These are phyloP conservation scores for Sibirionetta formosa DNA, from an alignment of 2,797 vertebrate species.

Conservation along the genomic window DNA sequence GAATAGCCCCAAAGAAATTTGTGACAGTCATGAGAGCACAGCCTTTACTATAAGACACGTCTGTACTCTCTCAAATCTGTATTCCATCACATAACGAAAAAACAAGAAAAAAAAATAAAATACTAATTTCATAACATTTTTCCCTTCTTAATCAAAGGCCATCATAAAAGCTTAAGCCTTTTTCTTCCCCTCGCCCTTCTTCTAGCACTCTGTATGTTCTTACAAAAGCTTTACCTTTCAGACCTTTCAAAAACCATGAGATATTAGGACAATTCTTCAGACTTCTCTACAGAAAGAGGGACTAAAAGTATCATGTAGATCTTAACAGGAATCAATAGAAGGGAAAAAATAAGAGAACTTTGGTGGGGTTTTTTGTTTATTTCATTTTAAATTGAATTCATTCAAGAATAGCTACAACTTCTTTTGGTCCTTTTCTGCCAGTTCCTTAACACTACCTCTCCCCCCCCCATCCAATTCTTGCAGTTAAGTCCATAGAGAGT, in stretches of 20 bases:
- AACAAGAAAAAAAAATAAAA: not conserved
- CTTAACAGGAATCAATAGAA: not conserved
- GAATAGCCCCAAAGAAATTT: not conserved
- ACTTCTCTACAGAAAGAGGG: not conserved
- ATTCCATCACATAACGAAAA: not conserved
- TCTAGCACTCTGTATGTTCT: not conserved
- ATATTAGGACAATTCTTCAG: not conserved
- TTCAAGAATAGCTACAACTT: not conserved
- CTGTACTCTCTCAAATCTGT: not conserved
- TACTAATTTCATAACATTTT: not conserved
- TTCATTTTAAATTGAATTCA: not conserved
- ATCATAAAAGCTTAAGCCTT: not conserved
- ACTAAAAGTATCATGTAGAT: not conserved
- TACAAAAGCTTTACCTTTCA: accelerated
- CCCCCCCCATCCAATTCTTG: not conserved
- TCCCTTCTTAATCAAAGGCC: not conserved
- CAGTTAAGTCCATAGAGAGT: not conserved
- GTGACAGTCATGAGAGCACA: not conserved
- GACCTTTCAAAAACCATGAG: not conserved
- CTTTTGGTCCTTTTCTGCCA: not conserved
- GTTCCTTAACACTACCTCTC: not conserved
- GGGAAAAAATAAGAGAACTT: not conserved
- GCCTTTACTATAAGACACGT: accelerated
- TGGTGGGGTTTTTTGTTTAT: not conserved
- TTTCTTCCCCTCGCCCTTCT: not conserved